These are phyloP conservation scores for Lithophane semibrunnea DNA, from an alignment of 2,888 invertebrate genomes.

Conservation along the genomic window DNA sequence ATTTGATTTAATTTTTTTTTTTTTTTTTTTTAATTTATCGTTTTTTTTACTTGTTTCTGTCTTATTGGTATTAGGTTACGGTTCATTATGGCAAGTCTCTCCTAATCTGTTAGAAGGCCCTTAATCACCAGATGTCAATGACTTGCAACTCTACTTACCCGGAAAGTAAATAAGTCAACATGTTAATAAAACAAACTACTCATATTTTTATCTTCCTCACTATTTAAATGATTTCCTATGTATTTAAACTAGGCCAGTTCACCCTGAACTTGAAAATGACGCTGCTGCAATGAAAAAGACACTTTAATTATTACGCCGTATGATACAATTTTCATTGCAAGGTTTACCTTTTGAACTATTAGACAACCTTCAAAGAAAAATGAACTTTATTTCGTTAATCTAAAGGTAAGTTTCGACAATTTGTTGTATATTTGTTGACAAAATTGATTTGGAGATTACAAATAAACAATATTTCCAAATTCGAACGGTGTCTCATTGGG, in stretches of 20 bases:
- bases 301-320: fast-evolving
- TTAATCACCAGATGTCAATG: slow-evolving; percentile 4
- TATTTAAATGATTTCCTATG: slow-evolving; percentile 45
- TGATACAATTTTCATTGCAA: neutral
- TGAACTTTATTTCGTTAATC: fast-evolving
- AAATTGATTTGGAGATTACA: neutral
- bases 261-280: slow-evolving; percentile 33
- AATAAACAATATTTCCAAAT: neutral
- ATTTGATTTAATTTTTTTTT: too few relatives aligned
- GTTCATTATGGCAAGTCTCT: too few relatives aligned
- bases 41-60: too few relatives aligned
- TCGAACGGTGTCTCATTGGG: neutral
- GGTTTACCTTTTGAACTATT: neutral
- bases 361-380: neutral
- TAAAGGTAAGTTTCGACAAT: neutral
- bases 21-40: too few relatives aligned
- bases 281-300: slow-evolving; percentile 3
- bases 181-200: slow-evolving; percentile 18
- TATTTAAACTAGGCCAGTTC: slow-evolving; percentile 26
- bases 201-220: slow-evolving; percentile 27
- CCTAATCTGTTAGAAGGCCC: too few relatives aligned
- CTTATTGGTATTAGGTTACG: too few relatives aligned
- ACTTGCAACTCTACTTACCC: slow-evolving; percentile 29
- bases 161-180: slow-evolving; percentile 24
- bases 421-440: neutral